Evolutionary conservation across 2,888 invertebrate species (phyloP).

Genomic region (Euzetes globulus): DNA sequence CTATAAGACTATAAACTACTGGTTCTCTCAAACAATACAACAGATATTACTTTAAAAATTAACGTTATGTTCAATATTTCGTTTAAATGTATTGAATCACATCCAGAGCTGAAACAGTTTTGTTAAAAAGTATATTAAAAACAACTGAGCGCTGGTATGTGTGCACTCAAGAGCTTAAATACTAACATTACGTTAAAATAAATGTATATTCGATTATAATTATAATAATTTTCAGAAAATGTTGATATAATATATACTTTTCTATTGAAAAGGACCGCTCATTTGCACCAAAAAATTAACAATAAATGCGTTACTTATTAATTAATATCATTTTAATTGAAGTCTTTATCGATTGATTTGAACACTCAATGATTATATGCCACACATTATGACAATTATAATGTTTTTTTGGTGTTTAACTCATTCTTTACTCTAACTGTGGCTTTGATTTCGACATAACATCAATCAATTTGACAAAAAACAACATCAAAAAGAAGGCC

Average conservation of each 20-base stretch:
- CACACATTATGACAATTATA: too few species aligned
- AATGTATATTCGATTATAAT: not conserved
- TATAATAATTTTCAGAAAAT: conserved; percentile 4
- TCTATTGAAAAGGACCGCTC: conserved; percentile 13
- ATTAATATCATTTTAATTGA: not conserved
- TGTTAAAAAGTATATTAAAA: not conserved
- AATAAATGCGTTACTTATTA: not conserved
- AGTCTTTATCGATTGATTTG: not conserved
- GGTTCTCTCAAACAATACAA: not conserved
- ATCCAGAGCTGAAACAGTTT: not conserved
- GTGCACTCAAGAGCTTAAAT: conserved; percentile 18
- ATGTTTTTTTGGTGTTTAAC: too few species aligned
- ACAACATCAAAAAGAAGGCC: not conserved
- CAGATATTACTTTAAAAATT: not conserved
- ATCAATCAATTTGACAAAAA: too few species aligned
- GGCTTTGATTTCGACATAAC: too few species aligned
- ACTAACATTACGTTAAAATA: not conserved
- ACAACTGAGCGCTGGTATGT: conserved; percentile 1
- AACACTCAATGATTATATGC: not conserved
- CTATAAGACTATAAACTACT: not conserved
- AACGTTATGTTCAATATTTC: not conserved
- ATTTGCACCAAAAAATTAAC: conserved; percentile 21
- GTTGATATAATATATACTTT: conserved; percentile 6
- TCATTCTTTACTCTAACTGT: too few species aligned
- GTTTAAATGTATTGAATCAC: conserved; percentile 3